Evolutionary conservation across 1,140 invertebrate genomes (phyloP), one percentile per base, ranked within the genome.

Genomic region (Halesus radiatus): DNA sequence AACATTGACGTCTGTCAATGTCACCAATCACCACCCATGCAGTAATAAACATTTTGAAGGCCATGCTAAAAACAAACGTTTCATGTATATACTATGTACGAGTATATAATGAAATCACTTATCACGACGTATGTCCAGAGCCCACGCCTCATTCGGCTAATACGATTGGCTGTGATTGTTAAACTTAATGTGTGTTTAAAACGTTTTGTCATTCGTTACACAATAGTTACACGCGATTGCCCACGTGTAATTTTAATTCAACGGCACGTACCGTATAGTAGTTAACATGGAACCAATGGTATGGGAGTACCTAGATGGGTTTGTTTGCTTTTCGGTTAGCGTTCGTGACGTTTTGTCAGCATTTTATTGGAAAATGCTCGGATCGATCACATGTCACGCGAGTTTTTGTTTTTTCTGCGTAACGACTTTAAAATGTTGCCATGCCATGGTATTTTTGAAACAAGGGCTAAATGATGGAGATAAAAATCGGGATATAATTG

Each of bases 71-170:
- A 29, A 66, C 62, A 66, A 66, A 37, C 32, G 29, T 45, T 45
- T 45, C 37, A 45, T 45, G 37, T 8, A 13, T 45, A 66, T 37
- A 16, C 7, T 20, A 66, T 72, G 53, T 53, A n/a, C n/a, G n/a
- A n/a, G n/a, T n/a, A n/a, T n/a, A 20, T 72, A 72, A 53, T 72
- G 52, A 54, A 72, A 72, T 53, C 20, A 72, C 23, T 72, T 52
- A 53, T 50, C 66, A 72, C 45, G 5, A 45, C 37, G 1, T 45
- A 10, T 13, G 37, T 45, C 37, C 37, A 45, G 13, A 45, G 3
- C 37, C 37, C 37, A 45, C 37, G 37, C 5, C 68, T 50, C 68
- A 54, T 50, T 16, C 22, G 15, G n/a, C 10, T 3, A 23, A 15
- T 16, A 23, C 20, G 18, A 52, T 72, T 20, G 45, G 16, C 13